Evolutionary conservation across 2,113 vertebrate species (phyloP).

Genomic region (Lanius collurio): DNA sequence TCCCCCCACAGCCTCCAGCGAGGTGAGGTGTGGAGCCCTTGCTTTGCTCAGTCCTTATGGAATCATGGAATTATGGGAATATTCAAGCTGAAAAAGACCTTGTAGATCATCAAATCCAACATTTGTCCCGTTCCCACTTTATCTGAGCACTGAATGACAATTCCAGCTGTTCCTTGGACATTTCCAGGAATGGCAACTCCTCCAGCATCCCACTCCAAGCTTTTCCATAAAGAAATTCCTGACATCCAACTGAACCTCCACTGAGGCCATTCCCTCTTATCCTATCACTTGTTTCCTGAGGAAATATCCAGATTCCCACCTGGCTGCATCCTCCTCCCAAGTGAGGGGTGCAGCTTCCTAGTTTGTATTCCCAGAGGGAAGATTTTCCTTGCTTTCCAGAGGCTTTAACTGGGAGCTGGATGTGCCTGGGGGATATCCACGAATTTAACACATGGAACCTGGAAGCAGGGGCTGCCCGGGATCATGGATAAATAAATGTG

Average conservation of each 20-base stretch:
- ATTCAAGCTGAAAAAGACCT: background rate
- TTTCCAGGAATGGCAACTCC: background rate
- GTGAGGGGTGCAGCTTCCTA: background rate
- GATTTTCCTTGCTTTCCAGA: background rate
- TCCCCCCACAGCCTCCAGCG: accelerated
- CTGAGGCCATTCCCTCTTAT: background rate
- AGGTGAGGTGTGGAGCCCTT: background rate
- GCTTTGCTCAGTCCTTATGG: background rate
- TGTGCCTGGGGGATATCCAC: accelerated
- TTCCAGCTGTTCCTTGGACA: background rate
- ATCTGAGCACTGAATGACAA: background rate
- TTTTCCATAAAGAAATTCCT: background rate
- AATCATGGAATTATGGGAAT: background rate
- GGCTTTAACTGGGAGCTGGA: background rate
- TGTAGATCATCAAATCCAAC: background rate
- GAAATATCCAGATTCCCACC: background rate
- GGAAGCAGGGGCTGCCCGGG: background rate
- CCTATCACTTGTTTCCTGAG: background rate
- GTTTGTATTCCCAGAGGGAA: background rate
- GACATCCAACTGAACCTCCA: background rate
- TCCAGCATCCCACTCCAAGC: background rate
- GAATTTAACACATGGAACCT: background rate
- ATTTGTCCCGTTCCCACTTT: background rate
- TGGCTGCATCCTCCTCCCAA: background rate
- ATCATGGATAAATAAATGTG: background rate